Evolutionary conservation across 2,888 invertebrate species (phyloP).

Genomic region (Cryptus viduatorius): DNA sequence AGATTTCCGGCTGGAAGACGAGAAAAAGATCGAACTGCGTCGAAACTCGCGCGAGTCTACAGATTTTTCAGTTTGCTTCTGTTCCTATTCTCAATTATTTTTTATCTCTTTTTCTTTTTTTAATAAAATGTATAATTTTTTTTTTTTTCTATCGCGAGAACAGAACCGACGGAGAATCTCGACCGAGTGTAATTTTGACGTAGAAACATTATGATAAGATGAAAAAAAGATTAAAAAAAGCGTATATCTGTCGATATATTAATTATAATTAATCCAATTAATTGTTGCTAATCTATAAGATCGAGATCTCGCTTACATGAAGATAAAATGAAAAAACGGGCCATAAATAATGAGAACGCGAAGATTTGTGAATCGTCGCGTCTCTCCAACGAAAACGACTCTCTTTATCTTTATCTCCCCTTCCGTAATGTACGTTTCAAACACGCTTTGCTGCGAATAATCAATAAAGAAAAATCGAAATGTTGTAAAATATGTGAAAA

Average conservation of each 20-base stretch:
- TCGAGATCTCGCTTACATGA: slow-evolving; percentile 74
- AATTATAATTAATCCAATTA: slow-evolving; percentile 74
- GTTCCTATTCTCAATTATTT: slow-evolving; percentile 25
- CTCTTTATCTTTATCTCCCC: slow-evolving; percentile 47
- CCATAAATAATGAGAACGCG: slow-evolving; percentile 63
- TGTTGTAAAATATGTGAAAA: slow-evolving; percentile 29
- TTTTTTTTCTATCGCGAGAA: slow-evolving; percentile 43
- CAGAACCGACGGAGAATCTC: slow-evolving; percentile 47
- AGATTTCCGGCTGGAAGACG: slow-evolving; percentile 50
- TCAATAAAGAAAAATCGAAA: slow-evolving; percentile 45
- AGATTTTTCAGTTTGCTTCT: slow-evolving; percentile 37
- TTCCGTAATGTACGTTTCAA: slow-evolving; percentile 63
- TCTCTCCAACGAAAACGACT: slow-evolving; percentile 48
- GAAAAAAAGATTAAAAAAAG: slow-evolving; percentile 12
- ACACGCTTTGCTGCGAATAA: slow-evolving; percentile 62
- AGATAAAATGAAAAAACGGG: slow-evolving; percentile 55
- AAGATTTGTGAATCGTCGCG: slow-evolving; percentile 54
- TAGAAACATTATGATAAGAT: slow-evolving; percentile 51
- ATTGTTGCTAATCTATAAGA: slow-evolving; percentile 76
- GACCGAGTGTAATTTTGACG: slow-evolving; percentile 53
- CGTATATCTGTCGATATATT: slow-evolving; percentile 72
- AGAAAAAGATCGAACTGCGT: slow-evolving; percentile 48
- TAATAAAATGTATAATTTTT: slow-evolving; percentile 46
- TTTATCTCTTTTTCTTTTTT: slow-evolving; percentile 26
- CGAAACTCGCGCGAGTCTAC: slow-evolving; percentile 35